Evolutionary conservation across 1,140 invertebrate genomes (phyloP).

Genomic region (Hesperophylax magnus): DNA sequence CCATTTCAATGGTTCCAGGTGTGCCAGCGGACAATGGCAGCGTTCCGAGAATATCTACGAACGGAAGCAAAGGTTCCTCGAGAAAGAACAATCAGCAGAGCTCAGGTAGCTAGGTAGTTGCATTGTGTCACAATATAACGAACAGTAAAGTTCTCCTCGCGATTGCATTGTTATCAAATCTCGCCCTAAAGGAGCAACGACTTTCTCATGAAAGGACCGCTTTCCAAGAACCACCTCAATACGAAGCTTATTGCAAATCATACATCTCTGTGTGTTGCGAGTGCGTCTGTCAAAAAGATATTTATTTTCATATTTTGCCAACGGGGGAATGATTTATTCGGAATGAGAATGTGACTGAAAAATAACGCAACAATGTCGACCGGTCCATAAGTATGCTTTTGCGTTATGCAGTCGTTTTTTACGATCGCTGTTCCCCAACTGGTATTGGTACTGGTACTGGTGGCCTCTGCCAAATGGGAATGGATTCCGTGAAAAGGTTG

Average conservation of each 20-base stretch:
- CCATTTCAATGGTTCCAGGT: constrained; percentile 5
- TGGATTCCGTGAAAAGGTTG: neutral
- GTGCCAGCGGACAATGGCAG: constrained; percentile 10
- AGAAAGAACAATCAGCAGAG: constrained; percentile 3
- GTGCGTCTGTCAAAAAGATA: neutral
- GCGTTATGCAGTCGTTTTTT: neutral
- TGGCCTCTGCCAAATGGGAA: neutral
- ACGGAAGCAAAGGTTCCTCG: constrained; percentile 16
- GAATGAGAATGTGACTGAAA: neutral
- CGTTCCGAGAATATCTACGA: constrained; percentile 6
- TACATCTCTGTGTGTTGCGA: neutral
- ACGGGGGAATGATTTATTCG: constrained; percentile 4
- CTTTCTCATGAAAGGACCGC: neutral
- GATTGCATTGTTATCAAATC: constrained; percentile 3
- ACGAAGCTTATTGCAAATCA: constrained; percentile 10
- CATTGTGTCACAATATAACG: constrained; percentile 3
- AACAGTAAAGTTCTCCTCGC: constrained; percentile 13
- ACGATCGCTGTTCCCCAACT: neutral
- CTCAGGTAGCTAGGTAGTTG: neutral
- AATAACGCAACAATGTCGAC: constrained; percentile 4
- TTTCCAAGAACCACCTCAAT: constrained; percentile 14
- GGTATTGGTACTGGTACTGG: too few species aligned
- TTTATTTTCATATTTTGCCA: constrained; percentile 21
- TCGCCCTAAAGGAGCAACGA: neutral
- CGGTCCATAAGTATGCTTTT: neutral